Conservation (phyloP, 1,140 invertebrate genomes). For the Steinernema feltiae region DNA sequence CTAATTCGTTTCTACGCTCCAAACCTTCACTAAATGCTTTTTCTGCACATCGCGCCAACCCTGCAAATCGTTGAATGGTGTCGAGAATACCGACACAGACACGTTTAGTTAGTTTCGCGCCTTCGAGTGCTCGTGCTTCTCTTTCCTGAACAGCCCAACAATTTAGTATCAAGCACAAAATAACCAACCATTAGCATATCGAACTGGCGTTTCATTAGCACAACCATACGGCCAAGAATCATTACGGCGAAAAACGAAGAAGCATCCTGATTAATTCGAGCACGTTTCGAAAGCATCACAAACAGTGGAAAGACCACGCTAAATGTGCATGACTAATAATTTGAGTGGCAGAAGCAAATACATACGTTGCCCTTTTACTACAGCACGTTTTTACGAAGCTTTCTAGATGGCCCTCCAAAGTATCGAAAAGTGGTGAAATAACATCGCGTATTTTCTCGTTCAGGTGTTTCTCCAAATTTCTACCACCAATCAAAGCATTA, state of each 20-base stretch:
- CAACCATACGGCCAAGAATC: slow-evolving; percentile 72
- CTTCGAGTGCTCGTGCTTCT: slow-evolving; percentile 75
- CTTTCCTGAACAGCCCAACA: slow-evolving; percentile 63
- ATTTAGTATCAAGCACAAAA: not conserved
- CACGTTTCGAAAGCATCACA: slow-evolving; percentile 79
- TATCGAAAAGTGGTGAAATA: slow-evolving; percentile 46
- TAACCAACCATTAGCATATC: slow-evolving; percentile 76
- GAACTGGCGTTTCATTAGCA: slow-evolving; percentile 88
- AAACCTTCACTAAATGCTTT: slow-evolving; percentile 80
- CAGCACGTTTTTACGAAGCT: slow-evolving; percentile 38
- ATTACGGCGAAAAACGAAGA: slow-evolving; percentile 84
- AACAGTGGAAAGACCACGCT: slow-evolving; percentile 86
- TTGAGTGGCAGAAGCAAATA: no score
- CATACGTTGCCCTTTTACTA: slow-evolving; percentile 26
- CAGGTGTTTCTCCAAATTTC: slow-evolving; percentile 66
- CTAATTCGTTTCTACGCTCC: slow-evolving; percentile 82
- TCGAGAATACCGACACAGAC: slow-evolving; percentile 71
- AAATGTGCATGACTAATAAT: no score
- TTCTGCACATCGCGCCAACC: slow-evolving; percentile 59
- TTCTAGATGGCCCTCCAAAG: slow-evolving; percentile 43
- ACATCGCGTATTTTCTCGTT: slow-evolving; percentile 49
- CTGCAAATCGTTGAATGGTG: slow-evolving; percentile 20
- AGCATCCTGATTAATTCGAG: slow-evolving; percentile 76
- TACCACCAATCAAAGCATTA: slow-evolving; percentile 27
- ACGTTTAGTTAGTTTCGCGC: slow-evolving; percentile 68